Base-by-base conservation (phyloP, 2,797 vertebrate species). In the Carduelis carduelis region DNA sequence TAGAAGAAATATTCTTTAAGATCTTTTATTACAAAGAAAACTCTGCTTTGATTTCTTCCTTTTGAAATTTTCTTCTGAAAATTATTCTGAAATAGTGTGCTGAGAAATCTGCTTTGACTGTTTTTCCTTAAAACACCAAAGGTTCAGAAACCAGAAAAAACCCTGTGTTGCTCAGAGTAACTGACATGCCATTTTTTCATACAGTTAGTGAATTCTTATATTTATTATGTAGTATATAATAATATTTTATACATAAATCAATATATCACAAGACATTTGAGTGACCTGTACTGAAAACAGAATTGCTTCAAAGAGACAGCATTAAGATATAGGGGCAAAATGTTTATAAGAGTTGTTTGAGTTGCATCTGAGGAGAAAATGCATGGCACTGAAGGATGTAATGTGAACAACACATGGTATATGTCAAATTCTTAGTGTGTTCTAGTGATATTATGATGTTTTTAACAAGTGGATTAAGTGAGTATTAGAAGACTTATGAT, bases 41-140 rank as follows among this genome's bases (percentile, higher is more conserved):
- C 14, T 59, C 11, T 87, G 8, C 7, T 66, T 72, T 75, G 7
- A 3, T 47, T 83, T 83, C 21, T 63, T 87, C 30, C 43, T 69
- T 86, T 56, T 34, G 39, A 70, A 80, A 37, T 85, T 77, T 85
- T 83, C n/a, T 55, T 90, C 83, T 44, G 39, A 80, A 91, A 83
- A 72, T 65, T 56, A 56, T 64, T 82, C 50, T 83, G 50, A 27
- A 82, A 76, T 34, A 1, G 0, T 47, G 26, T 77, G 27, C 53
- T 78, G 24, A 75, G 37, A 89, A 69, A 79, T 35, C 18, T 57
- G 12, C 21, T 87, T 71, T 34, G 23, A 28, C 18, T 64, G 3
- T 15, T 84, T 84, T 78, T 53, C 23, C 79, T 59, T 65, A 35
- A 17, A 88, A 49, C 13, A 23, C 12, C 20, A 46, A 75, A 32